Evolutionary conservation across 2,797 vertebrate species (phyloP).

Genomic region (Poeciliopsis paucimaculata): DNA sequence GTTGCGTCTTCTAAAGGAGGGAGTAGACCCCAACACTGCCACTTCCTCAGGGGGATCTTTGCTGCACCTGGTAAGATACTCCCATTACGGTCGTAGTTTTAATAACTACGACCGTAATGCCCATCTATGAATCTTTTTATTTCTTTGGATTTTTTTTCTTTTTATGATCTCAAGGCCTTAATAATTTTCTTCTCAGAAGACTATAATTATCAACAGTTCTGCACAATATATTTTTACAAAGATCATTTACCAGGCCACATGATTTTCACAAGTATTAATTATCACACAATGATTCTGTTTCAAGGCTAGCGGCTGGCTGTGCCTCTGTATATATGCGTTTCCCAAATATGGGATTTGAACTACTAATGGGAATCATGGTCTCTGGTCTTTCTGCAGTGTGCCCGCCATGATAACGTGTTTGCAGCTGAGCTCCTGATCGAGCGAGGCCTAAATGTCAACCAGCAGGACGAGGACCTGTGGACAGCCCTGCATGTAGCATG

Average conservation of each 20-base stretch:
- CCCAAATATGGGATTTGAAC: background rate
- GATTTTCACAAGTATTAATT: slow-evolving; percentile 12
- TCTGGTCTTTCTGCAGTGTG: slow-evolving; percentile 81
- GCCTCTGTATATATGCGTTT: background rate
- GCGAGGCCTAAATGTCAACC: slow-evolving; percentile 90
- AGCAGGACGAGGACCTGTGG: slow-evolving; percentile 95
- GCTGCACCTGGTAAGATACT: slow-evolving; percentile 90
- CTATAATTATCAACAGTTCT: slow-evolving; percentile 7
- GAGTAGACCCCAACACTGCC: slow-evolving; percentile 82
- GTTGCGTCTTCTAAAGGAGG: slow-evolving; percentile 90
- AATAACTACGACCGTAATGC: too few relatives aligned
- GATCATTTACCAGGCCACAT: slow-evolving; percentile 3
- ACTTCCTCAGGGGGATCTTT: slow-evolving; percentile 89
- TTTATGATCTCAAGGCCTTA: background rate
- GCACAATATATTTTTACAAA: slow-evolving; percentile 15
- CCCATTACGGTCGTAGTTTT: background rate
- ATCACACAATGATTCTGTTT: background rate
- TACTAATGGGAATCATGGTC: slow-evolving; percentile 3
- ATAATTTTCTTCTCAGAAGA: slow-evolving; percentile 15
- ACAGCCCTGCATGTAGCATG: slow-evolving; percentile 93
- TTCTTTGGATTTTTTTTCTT: background rate
- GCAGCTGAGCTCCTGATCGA: slow-evolving; percentile 92
- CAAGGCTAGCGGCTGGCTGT: slow-evolving; percentile 7
- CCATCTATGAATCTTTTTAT: background rate
- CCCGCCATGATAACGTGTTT: slow-evolving; percentile 93